Evolutionary conservation across 92 coral and sea anemone species (phyloP).

Genomic region (Zoanthus solanderi): DNA sequence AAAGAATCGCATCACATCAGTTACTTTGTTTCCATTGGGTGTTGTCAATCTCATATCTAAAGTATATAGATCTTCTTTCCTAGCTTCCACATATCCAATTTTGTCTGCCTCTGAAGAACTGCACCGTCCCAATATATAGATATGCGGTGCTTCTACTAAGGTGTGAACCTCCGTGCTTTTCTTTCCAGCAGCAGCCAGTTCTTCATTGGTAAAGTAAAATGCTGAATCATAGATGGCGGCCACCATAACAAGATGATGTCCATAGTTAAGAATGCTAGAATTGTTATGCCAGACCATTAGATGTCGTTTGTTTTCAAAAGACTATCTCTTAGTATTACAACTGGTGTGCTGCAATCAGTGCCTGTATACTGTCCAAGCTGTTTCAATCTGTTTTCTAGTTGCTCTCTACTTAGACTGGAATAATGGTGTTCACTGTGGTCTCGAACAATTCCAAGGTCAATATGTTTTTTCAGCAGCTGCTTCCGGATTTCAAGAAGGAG

Average conservation of each 20-base stretch:
- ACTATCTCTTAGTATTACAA: neutral
- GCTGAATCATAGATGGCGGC: constrained; percentile 40
- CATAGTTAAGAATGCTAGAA: constrained; percentile 36
- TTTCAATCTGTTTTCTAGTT: neutral
- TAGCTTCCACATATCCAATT: no score
- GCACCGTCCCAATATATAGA: constrained; percentile 56
- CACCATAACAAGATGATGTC: constrained; percentile 43
- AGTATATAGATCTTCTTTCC: no score
- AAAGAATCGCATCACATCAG: no score
- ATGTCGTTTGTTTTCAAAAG: constrained; percentile 40
- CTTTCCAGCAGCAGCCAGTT: neutral
- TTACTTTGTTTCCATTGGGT: no score
- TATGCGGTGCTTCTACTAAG: no score
- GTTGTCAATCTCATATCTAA: no score
- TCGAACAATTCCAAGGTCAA: constrained; percentile 9
- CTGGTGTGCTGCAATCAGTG: neutral
- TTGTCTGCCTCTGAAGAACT: no score
- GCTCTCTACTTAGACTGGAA: neutral
- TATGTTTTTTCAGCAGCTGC: neutral
- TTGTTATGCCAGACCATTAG: constrained; percentile 43
- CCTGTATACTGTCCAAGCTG: constrained; percentile 26
- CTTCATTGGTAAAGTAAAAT: no score
- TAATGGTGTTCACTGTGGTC: constrained; percentile 1
- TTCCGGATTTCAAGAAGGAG: constrained; percentile 21
- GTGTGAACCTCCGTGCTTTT: constrained; percentile 55